Conservation (phyloP, 2,113 vertebrate species). For the Diadophis punctatus region DNA sequence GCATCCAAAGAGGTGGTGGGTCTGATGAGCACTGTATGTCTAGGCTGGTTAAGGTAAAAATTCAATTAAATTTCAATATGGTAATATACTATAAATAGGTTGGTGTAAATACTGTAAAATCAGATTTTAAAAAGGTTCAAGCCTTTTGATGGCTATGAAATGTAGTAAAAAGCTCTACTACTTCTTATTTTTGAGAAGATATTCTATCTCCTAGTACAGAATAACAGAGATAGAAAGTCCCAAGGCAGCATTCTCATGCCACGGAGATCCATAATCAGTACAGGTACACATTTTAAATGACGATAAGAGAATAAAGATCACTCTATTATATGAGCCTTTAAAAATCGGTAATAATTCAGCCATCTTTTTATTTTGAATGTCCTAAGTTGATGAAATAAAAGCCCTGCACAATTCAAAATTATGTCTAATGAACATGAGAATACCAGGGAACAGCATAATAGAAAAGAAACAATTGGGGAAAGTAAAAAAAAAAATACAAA, state of each 20-base stretch:
- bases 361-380: background rate
- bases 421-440: background rate
- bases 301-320: background rate
- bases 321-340: background rate
- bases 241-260: background rate
- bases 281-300: background rate
- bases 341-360: background rate
- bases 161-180: background rate
- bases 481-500: background rate
- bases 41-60: background rate
- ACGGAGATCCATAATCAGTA: background rate
- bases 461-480: background rate
- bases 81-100: background rate
- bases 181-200: too few relatives aligned
- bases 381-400: background rate
- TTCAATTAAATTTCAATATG: background rate
- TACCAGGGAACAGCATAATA: background rate
- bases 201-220: background rate
- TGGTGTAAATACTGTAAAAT: background rate
- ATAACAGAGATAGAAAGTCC: background rate
- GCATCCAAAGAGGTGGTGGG: background rate
- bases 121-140: background rate
- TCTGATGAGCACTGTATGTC: background rate
- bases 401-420: background rate
- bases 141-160: background rate